Base-by-base conservation (phyloP, 2,113 vertebrate species). In the Brachirus orientalis region DNA sequence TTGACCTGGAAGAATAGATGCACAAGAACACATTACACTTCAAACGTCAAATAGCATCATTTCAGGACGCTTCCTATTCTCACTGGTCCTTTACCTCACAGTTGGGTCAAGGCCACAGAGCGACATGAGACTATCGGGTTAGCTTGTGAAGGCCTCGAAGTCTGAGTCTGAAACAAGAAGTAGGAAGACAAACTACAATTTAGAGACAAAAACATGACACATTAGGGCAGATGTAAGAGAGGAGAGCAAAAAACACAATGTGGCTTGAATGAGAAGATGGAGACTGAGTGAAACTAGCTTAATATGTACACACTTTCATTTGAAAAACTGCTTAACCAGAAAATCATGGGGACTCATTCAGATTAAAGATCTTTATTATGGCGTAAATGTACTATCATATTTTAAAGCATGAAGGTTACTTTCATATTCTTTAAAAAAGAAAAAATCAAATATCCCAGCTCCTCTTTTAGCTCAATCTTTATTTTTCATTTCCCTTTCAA, bases 71-170 rank as follows among this genome's bases (percentile, higher is more conserved):
- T 47, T 63, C 16, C 54, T 44, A 62, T 65, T 72, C 44, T 72
- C 38, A 66, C 56, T 82, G 67, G 72, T 75, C 80, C 66, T 84
- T 93, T 92, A 94, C 92, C 92, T 92, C 83, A 52, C 51, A 62
- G 70, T 45, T 7, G 77, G 62, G 57, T 53, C 58, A 66, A n/a
- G 71, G 60, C 69, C 82, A 88, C 78, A 84, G 82, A 85, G 57
- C 87, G 87, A 83, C 84, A 65, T 33, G 75, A 86, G 86, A 52
- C 91, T 86, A 79, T 91, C 90, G 89, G 88, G 77, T 91, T 87
- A 91, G 88, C 92, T 93, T 63, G 92, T 91, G 89, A 92, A 94
- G 86, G 93, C 92, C 88, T 94, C 79, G 91, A 94, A 94, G 89
- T 94, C 93, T 82, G 93, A 92, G 75, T 94, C 93, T 94, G 93